These are phyloP conservation scores for Notarius quadriscutis DNA, from an alignment of 2,113 vertebrate species.

Conservation along the genomic window DNA sequence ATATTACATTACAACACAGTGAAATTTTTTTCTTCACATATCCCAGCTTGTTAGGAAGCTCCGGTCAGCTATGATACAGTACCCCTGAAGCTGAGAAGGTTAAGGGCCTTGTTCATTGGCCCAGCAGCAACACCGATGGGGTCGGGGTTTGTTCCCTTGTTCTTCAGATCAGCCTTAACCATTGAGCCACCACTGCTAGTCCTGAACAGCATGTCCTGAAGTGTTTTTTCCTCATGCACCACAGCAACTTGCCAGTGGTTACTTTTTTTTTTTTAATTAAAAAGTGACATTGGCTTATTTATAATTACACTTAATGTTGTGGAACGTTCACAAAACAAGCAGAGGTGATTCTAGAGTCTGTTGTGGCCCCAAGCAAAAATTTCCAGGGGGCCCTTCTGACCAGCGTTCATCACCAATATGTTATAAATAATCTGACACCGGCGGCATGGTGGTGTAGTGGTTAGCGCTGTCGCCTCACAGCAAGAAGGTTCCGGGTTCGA, in stretches of 20 bases:
- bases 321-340: not conserved
- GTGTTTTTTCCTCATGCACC: too few relatives aligned
- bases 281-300: not conserved
- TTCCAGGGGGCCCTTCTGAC: too few relatives aligned
- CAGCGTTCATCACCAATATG: too few relatives aligned
- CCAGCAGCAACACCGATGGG: too few relatives aligned
- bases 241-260: not conserved
- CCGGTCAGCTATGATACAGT: not conserved
- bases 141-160: not conserved
- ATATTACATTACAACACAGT: not conserved
- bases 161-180: not conserved
- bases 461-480: too few relatives aligned
- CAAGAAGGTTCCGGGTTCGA: too few relatives aligned
- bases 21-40: not conserved
- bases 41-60: not conserved
- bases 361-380: too few relatives aligned
- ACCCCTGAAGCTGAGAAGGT: not conserved
- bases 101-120: not conserved
- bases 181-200: not conserved
- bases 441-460: too few relatives aligned
- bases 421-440: too few relatives aligned
- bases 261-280: not conserved
- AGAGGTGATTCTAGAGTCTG: too few relatives aligned
- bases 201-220: too few relatives aligned
- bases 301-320: not conserved